Conservation (phyloP, 2,888 invertebrate species). For the Cybosia mesomella region DNA sequence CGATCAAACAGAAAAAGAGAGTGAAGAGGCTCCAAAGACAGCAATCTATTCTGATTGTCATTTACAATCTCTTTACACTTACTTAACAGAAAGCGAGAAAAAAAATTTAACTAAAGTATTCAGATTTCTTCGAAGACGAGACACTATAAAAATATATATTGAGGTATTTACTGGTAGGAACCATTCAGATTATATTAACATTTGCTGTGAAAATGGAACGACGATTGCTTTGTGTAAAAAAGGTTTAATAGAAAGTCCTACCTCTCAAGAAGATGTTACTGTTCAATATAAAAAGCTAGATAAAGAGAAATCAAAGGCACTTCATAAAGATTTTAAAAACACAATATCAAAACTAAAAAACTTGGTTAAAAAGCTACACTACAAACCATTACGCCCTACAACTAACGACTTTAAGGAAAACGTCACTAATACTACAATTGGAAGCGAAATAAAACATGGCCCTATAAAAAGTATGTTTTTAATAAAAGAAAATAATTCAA, state of each 20-base stretch:
- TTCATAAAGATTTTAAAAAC: slow-evolving; percentile 46
- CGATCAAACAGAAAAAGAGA: slow-evolving; percentile 45
- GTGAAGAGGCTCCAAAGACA: slow-evolving; percentile 33
- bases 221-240: slow-evolving; percentile 41
- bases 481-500: not conserved
- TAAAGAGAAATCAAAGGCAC: slow-evolving; percentile 8
- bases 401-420: not conserved
- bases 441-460: not conserved
- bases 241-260: slow-evolving; percentile 25
- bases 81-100: slow-evolving; percentile 62
- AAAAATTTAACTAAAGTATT: slow-evolving; percentile 65
- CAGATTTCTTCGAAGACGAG: slow-evolving; percentile 64
- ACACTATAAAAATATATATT: slow-evolving; percentile 71
- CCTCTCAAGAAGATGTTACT: slow-evolving; percentile 17
- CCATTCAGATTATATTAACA: slow-evolving; percentile 57
- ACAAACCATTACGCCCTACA: not conserved
- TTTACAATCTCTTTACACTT: slow-evolving; percentile 68
- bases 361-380: slow-evolving; percentile 43
- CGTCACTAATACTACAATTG: not conserved
- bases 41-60: slow-evolving; percentile 58
- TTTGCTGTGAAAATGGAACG: slow-evolving; percentile 60
- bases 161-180: slow-evolving; percentile 58
- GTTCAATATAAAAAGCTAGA: slow-evolving; percentile 6
- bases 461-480: not conserved
- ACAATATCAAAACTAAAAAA: slow-evolving; percentile 63